Evolutionary conservation across 2,888 invertebrate genomes (phyloP), one percentile per base, ranked within the genome.

Genomic region (Caenorhabditis sp.): DNA sequence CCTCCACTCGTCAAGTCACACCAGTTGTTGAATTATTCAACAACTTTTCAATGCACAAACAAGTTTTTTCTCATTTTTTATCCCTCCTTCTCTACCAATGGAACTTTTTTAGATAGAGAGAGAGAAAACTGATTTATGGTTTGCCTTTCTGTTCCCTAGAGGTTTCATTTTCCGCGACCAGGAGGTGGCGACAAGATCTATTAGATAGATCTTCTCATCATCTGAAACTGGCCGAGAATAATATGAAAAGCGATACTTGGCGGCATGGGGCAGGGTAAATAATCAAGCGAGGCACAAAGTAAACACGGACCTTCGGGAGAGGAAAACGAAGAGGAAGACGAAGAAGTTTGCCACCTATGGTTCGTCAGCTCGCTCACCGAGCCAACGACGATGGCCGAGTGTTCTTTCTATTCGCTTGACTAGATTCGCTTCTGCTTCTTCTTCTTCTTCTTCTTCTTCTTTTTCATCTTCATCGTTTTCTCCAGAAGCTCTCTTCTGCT

Each of bases 31-130:
- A 71, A 79, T 79, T 71, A 71, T 70, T 79, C 56, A 77, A 62
- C 62, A 62, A 77, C 58, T 65, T 70, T 69, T 79, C 70, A 70
- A 76, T 76, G 40, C 70, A 69, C 69, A 77, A 77, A 62, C 61
- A 77, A 69, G 77, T 69, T 60, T 67, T 68, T 40, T 24, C n/a
- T 24, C 51, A 20, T 50, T 60, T 51, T 40, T 32, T 67, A n/a
- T n/a, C n/a, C n/a, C n/a, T n/a, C n/a, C n/a, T n/a, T n/a, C n/a
- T n/a, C n/a, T n/a, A n/a, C n/a, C n/a, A n/a, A n/a, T n/a, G n/a
- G n/a, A n/a, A n/a, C n/a, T n/a, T n/a, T n/a, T n/a, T n/a, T n/a
- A n/a, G n/a, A n/a, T n/a, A n/a, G n/a, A n/a, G n/a, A n/a, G n/a
- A n/a, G n/a, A n/a, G n/a, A n/a, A n/a, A n/a, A n/a, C n/a, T n/a